Percentiles rank a stretch among this genome's conserved stretches.
These are phyloP conservation scores for Bubo blakistoni DNA, from an alignment of 2,113 vertebrate genomes.

Conservation along the genomic window DNA sequence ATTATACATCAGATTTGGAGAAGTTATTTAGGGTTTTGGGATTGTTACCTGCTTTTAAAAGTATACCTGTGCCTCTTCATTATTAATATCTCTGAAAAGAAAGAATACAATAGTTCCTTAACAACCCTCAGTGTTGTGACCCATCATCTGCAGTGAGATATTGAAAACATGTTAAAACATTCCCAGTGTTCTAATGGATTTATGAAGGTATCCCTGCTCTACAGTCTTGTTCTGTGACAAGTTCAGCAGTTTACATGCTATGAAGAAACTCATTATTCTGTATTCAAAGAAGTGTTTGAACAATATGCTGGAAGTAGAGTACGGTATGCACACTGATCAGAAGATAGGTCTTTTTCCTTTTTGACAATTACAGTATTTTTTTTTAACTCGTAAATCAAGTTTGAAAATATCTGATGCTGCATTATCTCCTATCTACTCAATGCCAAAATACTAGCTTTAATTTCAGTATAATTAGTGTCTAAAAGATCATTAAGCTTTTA, in stretches of 20 bases:
- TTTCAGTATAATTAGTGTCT: background rate
- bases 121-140: background rate
- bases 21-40: background rate
- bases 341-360: background rate
- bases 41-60: background rate
- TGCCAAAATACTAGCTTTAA: background rate
- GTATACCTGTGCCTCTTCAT: background rate
- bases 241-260: background rate
- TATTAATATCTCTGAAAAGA: background rate
- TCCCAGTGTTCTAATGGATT: background rate
- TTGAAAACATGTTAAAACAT: background rate
- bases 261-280: background rate
- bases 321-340: background rate
- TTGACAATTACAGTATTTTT: background rate
- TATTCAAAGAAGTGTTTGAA: background rate
- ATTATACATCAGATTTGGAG: background rate
- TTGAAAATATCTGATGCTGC: background rate
- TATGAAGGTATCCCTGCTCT: background rate
- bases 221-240: background rate
- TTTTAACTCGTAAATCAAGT: background rate
- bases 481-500: background rate
- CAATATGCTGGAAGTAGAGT: background rate
- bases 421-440: background rate
- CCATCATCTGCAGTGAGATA: background rate
- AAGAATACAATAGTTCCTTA: background rate